Evolutionary conservation across 2,888 invertebrate genomes (phyloP).

Genomic region (Zeuzera pyrina): DNA sequence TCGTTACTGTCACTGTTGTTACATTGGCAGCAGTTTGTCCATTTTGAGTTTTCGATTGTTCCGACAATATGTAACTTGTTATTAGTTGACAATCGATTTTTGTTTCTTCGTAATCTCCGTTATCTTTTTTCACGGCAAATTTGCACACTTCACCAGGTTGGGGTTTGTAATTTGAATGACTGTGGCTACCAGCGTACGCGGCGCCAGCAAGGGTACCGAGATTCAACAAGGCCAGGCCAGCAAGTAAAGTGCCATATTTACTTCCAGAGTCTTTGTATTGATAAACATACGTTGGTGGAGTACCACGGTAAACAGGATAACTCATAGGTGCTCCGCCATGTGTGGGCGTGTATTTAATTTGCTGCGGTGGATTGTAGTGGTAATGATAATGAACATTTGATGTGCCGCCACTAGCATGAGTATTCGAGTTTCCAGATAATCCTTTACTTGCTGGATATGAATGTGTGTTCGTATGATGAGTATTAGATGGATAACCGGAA

Average conservation of each 20-base stretch:
- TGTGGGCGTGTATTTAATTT: slow-evolving; percentile 13
- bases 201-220: slow-evolving; percentile 14
- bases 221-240: slow-evolving; percentile 17
- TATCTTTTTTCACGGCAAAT: slow-evolving; percentile 15
- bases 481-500: slow-evolving; percentile 1
- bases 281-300: slow-evolving; percentile 16
- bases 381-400: slow-evolving; percentile 14
- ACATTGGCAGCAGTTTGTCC: slow-evolving; percentile 3
- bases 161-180: slow-evolving; percentile 9
- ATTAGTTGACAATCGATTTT: slow-evolving; percentile 15
- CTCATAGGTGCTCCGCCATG: slow-evolving; percentile 11
- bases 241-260: slow-evolving; percentile 15
- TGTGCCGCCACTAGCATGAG: slow-evolving; percentile 12
- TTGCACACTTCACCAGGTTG: slow-evolving; percentile 15
- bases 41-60: slow-evolving; percentile 10
- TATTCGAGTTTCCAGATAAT: slow-evolving; percentile 15
- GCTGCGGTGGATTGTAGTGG: slow-evolving; percentile 17
- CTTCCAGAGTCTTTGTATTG: slow-evolving; percentile 16
- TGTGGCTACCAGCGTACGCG: slow-evolving; percentile 6
- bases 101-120: slow-evolving; percentile 17
- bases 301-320: slow-evolving; percentile 16
- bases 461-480: slow-evolving; percentile 7
- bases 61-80: slow-evolving; percentile 14
- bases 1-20: slow-evolving; percentile 8
- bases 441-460: slow-evolving; percentile 18